A percentile compares a stretch with the other conserved stretches of the same genome.
Conservation (phyloP, 1,140 invertebrate species). For the Ips typographus region DNA sequence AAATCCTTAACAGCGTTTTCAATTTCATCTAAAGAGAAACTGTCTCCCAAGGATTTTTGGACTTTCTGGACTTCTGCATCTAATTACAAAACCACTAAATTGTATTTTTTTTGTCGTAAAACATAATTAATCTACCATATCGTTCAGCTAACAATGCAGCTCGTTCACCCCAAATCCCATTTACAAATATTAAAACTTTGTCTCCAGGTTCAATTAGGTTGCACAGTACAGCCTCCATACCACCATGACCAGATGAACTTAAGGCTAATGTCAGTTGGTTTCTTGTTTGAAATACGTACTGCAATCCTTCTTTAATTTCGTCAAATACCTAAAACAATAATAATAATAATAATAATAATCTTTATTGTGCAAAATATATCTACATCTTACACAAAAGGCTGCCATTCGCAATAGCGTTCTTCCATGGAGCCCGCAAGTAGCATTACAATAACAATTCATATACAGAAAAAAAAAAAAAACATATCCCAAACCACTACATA, state of each 20-base stretch:
- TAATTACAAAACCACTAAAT: not conserved
- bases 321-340: slow-evolving; percentile 77
- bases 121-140: slow-evolving; percentile 52
- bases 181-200: slow-evolving; percentile 67
- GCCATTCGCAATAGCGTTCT: no score
- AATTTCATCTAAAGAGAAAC: slow-evolving; percentile 62
- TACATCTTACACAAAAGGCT: no score
- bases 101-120: no score
- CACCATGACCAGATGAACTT: slow-evolving; percentile 77
- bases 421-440: no score
- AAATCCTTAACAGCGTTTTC: slow-evolving; percentile 61
- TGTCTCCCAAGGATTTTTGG: slow-evolving; percentile 54
- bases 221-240: slow-evolving; percentile 78
- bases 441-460: no score
- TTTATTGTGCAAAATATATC: no score
- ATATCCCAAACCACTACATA: no score
- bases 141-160: slow-evolving; percentile 70
- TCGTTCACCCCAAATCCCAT: slow-evolving; percentile 81
- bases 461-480: no score
- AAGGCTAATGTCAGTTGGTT: slow-evolving; percentile 77
- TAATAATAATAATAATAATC: no score
- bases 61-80: slow-evolving; percentile 17
- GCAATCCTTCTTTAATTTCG: slow-evolving; percentile 78
- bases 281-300: slow-evolving; percentile 83
- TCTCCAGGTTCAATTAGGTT: slow-evolving; percentile 80